Evolutionary conservation across 2,113 vertebrate species (phyloP), one percentile per base, ranked within the genome.

Genomic region (Triplophysa dalaica): DNA sequence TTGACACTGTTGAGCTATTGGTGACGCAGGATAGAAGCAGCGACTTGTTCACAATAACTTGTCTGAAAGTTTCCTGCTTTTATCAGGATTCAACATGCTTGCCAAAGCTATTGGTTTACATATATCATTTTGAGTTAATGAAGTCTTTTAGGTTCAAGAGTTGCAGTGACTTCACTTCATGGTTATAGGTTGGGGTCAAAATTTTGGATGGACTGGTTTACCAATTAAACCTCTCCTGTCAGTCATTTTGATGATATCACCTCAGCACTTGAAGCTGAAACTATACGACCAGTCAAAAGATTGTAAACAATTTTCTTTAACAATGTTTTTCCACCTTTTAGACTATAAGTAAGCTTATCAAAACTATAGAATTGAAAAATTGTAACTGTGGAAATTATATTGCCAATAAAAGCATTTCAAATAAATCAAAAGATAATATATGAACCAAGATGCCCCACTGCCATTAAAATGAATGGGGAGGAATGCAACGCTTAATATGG

Each of bases 1-100:
- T 63, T 63, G 83, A 83, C 81, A 82, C 86, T 86, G 82, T 19
- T 26, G 83, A 88, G 78, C 82, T 81, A 22, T 43, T 8, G 77
- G 58, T 89, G 88, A 92, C 72, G 80, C 87, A 83, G 82, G 66
- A 69, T 56, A 41, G 26, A 68, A 21, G 81, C 52, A 29, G 22
- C 78, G 70, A 81, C 45, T 75, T 70, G 73, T 65, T 52, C 26
- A 24, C 70, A 68, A 50, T 65, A 26, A 54, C 56, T 22, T 41
- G 33, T 26, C 56, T 68, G 9, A 77, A 66, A 17, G 54, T 54
- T 54, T 21, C 29, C 21, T 64, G 43, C 50, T 82, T 83, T 83
- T 68, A 76, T 70, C 38, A 13, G 33, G 78, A 72, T 75, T 76
- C 58, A 26, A 48, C 60, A 24, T 24, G 41, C 66, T 79, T 26